Evolutionary conservation across 2,888 invertebrate species (phyloP).

Genomic region (Calameuta idolon): DNA sequence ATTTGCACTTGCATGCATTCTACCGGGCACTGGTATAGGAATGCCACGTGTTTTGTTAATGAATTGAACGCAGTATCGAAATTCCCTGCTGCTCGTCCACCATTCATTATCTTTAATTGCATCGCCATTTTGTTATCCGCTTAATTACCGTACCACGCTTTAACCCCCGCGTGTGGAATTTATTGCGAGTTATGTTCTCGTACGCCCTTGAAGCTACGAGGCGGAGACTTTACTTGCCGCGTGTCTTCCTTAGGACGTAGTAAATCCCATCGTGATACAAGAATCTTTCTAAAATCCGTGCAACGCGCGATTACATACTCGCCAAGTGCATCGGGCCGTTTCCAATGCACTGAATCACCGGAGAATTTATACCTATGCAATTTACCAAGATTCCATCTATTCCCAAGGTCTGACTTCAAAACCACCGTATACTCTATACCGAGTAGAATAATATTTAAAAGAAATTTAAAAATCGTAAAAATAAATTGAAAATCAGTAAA

Average conservation of each 20-base stretch:
- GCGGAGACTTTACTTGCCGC: not conserved
- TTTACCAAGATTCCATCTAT: not conserved
- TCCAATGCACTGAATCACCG: not conserved
- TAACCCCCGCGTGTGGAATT: not conserved
- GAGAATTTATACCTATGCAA: not conserved
- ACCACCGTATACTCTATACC: too few relatives aligned
- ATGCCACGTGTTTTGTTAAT: slow-evolving; percentile 42
- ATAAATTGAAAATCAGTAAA: not conserved
- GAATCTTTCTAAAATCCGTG: not conserved
- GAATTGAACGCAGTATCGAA: slow-evolving; percentile 34
- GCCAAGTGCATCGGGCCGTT: not conserved
- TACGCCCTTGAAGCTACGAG: not conserved
- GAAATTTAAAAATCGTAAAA: not conserved
- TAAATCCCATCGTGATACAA: not conserved
- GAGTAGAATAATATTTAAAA: not conserved
- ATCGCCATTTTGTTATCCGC: slow-evolving; percentile 34
- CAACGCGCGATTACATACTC: not conserved
- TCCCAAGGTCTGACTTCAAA: not conserved
- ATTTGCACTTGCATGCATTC: slow-evolving; percentile 19
- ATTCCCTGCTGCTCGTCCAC: slow-evolving; percentile 13
- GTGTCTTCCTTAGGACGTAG: not conserved
- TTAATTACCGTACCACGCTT: slow-evolving; percentile 1
- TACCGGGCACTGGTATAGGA: slow-evolving; percentile 22
- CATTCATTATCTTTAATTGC: slow-evolving; percentile 34
- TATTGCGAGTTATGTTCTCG: not conserved